Evolutionary conservation across 64 coral and sea anemone genomes (phyloP), one percentile per base, ranked within the genome.

Genomic region (Montipora foliosa): DNA sequence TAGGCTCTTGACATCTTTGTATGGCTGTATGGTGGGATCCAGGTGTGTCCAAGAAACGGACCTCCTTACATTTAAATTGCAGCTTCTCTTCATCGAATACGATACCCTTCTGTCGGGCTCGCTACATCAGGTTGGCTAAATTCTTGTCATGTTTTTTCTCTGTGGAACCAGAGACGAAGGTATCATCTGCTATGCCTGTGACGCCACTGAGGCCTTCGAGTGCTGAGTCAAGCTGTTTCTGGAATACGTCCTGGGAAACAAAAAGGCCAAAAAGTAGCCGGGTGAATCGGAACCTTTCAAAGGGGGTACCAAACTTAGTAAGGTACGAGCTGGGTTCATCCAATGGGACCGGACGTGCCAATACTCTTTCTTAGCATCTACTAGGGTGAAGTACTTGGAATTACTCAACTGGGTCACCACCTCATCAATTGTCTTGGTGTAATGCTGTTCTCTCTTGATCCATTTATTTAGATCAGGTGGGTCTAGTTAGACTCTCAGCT

Each of bases 191-290:
- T 37, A 78, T 93, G 10, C 91, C 91, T 15, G 91, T 55, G 52
- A 55, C 52, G 52, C 52, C 52, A 55, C 52, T 55, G 52, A 55
- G 52, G 52, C 52, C 52, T 55, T 55, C 52, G 52, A 55, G 52
- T 55, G 52, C 52, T 55, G 52, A 55, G 52, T 0, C 52, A 55
- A 92, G 86, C 58, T 95, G 77, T 75, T 92, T 92, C 71, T 89
- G 85, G 78, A 92, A 95, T 61, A 78, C 85, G 19, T 92, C 82
- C n/a, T 91, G 94, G 1, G 89, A 80, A 22, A 91, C 93, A 53
- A 83, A 14, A 1, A 91, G 88, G 29, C 82, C 94, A 80, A 95
- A 91, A 48, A 78, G 78, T 79, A 94, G 72, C 44, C 92, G 47
- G 11, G 58, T 60, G 50, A 92, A 92, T 15, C 80, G 64, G 49